Conservation (phyloP, 2,888 invertebrate genomes). For the Drosophila nr. fundita region DNA sequence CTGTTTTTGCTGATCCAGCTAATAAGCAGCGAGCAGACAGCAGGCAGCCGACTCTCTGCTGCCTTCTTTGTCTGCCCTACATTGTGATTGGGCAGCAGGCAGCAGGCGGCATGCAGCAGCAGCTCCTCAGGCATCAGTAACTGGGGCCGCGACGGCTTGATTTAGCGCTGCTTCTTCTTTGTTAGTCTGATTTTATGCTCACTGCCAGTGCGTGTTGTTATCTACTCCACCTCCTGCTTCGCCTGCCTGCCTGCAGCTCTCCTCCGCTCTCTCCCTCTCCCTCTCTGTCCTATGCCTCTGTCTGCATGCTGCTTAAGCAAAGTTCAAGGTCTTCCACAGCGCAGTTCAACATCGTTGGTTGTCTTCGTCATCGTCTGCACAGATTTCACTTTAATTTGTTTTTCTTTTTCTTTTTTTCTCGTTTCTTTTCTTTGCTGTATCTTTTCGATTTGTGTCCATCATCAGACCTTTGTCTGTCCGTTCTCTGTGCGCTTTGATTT, state of each 20-base stretch:
- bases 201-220: constrained; percentile 40
- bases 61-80: constrained; percentile 47
- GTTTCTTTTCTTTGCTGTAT: constrained; percentile 4
- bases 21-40: constrained; percentile 47
- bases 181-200: constrained; percentile 53
- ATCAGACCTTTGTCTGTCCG: constrained; percentile 45
- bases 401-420: constrained; percentile 11
- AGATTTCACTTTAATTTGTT: constrained; percentile 58
- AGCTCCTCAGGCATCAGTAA: constrained; percentile 10
- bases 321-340: constrained; percentile 67
- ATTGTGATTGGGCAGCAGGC: constrained; percentile 35
- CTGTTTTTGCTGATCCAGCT: constrained; percentile 52
- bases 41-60: constrained; percentile 10
- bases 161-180: constrained; percentile 50
- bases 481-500: constrained; percentile 12
- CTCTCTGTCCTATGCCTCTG: constrained; percentile 4
- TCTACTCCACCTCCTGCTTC: constrained; percentile 9
- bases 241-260: constrained; percentile 40
- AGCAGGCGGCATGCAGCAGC: background rate
- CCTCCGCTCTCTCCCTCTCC: background rate
- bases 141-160: constrained; percentile 39
- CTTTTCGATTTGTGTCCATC: constrained; percentile 29
- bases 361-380: constrained; percentile 39
- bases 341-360: constrained; percentile 53
- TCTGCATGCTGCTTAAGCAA: constrained; percentile 60